Conservation (phyloP, 2,113 vertebrate genomes). For the Bucco capensis region DNA sequence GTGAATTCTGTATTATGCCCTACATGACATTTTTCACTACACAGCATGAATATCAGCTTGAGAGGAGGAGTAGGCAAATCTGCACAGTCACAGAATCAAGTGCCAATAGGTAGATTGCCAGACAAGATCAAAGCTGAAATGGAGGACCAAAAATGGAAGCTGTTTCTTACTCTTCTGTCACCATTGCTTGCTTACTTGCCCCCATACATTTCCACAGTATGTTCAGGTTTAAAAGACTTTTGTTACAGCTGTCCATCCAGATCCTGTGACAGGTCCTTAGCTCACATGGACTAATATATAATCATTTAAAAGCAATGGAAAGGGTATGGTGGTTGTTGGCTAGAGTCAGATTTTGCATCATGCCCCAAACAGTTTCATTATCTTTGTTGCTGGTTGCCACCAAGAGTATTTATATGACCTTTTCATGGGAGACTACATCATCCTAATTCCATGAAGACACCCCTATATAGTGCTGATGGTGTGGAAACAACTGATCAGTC, state of each 20-base stretch:
- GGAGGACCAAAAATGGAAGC: not conserved
- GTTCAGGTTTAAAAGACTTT: not conserved
- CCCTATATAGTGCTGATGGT: not conserved
- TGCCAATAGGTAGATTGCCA: not conserved
- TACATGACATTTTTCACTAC: not conserved
- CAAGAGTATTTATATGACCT: not conserved
- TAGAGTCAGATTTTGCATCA: not conserved
- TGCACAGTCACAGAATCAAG: not conserved
- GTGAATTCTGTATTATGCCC: not conserved
- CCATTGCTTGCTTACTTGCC: not conserved
- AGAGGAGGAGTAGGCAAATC: not conserved
- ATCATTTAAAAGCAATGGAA: not conserved
- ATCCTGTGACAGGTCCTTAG: not conserved
- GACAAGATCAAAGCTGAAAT: not conserved
- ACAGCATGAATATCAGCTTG: not conserved
- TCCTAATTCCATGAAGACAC: not conserved
- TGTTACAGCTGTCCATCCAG: not conserved
- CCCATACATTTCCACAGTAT: not conserved
- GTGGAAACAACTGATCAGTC: not conserved
- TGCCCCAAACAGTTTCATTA: not conserved
- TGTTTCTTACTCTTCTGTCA: not conserved
- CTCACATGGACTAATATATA: not conserved
- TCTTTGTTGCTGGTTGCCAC: not conserved
- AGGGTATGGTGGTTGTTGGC: not conserved
- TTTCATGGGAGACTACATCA: not conserved